Evolutionary conservation across 2,888 invertebrate species (phyloP).

Genomic region (Taphrorychus bicolor): DNA sequence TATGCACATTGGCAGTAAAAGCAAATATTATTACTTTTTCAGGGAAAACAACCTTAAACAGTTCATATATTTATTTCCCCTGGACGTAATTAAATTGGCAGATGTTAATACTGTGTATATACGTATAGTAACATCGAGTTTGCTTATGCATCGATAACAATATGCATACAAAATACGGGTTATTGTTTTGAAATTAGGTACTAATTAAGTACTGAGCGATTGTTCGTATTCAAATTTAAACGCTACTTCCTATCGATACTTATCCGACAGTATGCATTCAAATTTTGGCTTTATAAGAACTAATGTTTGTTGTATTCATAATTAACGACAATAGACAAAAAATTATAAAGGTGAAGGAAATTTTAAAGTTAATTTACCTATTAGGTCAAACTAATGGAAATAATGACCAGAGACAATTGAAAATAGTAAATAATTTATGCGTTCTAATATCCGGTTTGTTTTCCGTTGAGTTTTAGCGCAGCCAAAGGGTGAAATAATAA

Average conservation of each 20-base stretch:
- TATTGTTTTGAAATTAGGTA: not conserved
- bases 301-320: not conserved
- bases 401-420: no score
- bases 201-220: not conserved
- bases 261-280: not conserved
- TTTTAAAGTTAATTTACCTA: not conserved
- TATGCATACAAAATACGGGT: not conserved
- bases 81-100: not conserved
- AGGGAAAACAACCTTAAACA: constrained; percentile 1
- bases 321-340: not conserved
- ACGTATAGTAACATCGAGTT: not conserved
- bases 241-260: not conserved
- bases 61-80: not conserved
- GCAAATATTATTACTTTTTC: constrained; percentile 4
- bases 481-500: no score
- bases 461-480: no score
- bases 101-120: not conserved
- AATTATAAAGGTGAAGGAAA: not conserved
- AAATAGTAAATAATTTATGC: no score
- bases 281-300: not conserved
- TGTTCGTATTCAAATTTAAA: not conserved
- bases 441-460: no score
- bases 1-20: constrained; percentile 10
- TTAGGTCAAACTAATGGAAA: no score
- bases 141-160: not conserved